phyloP scores from a whole-genome alignment of 2,888 invertebrate species.

The Stomorhina lunata region DNA sequence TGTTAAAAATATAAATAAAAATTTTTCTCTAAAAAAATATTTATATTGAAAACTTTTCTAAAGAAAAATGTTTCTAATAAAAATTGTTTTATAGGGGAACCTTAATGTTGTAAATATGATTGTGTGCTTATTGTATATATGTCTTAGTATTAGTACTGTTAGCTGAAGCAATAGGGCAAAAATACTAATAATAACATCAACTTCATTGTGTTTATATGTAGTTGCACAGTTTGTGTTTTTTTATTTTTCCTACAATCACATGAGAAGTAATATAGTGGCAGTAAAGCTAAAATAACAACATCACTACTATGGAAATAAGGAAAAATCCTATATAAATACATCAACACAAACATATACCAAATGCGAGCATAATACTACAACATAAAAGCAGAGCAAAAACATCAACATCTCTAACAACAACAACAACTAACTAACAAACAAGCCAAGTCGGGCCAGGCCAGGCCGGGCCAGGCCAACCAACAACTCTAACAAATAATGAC shows the following conservation, averaged over 20 bases:
- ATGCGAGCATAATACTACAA: neutral
- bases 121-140: neutral
- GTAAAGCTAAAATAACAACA: conserved; percentile 23
- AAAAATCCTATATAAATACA: conserved; percentile 23
- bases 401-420: neutral
- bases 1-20: too few species aligned
- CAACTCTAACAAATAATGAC: conserved; percentile 70
- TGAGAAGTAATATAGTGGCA: conserved; percentile 22
- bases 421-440: conserved; percentile 51
- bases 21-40: too few species aligned
- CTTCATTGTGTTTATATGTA: conserved; percentile 47
- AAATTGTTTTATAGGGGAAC: too few species aligned
- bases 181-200: conserved; percentile 63
- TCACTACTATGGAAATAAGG: neutral
- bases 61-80: too few species aligned
- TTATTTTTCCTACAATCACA: neutral
- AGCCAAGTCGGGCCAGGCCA: too few species aligned
- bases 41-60: too few species aligned
- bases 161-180: conserved; percentile 20
- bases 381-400: conserved; percentile 1
- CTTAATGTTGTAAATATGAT: neutral
- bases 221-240: neutral
- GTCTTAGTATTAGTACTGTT: neutral
- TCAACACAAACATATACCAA: conserved; percentile 25
- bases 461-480: too few species aligned